Evolutionary conservation across 2,113 vertebrate genomes (phyloP), one percentile per base, ranked within the genome.

Genomic region (Arvicanthis niloticus): DNA sequence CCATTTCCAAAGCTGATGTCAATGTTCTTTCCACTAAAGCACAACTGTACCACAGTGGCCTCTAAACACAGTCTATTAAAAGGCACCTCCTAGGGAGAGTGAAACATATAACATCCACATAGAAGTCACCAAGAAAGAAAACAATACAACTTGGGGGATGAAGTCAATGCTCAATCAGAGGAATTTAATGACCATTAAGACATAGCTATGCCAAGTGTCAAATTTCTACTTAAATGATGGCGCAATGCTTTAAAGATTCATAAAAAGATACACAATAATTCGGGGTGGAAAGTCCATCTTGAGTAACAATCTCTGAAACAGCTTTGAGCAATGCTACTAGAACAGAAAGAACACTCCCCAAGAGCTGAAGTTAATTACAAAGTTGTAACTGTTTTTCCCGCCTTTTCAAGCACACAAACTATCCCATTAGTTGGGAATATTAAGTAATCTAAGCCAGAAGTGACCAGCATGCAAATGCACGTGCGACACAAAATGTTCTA

Each of bases 401-500:
- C 65, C 91, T 95, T 92, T 94, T 88, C 89, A 95, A 95, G 96
- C 94, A 92, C 95, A 96, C 68, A 94, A 94, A 91, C 65, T 88
- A 56, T 95, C 82, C 91, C 88, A 96, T 93, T 97, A 91, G 70
- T 65, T 88, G n/a, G 75, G 91, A 96, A 93, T 96, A 96, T 89
- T 91, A 95, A 97, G 77, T 91, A 94, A 76, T 42, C 53, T 62
- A 93, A 88, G 73, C 42, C 89, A 88, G 94, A 86, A 96, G 68
- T 97, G 73, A 93, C 94, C n/a, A 96, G 93, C 87, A 89, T 75
- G 15, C 78, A 92, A 95, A 96, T 90, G 85, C 92, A 48, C 51
- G 15, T 48, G 67, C 68, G 4, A 97, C 88, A 97, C 95, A 96
- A 56, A 96, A 97, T 97, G 97, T 97, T 97, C 96, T 67, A 40